Evolutionary conservation across 2,113 vertebrate species (phyloP).

Genomic region (Forbesichthys papilliferus): DNA sequence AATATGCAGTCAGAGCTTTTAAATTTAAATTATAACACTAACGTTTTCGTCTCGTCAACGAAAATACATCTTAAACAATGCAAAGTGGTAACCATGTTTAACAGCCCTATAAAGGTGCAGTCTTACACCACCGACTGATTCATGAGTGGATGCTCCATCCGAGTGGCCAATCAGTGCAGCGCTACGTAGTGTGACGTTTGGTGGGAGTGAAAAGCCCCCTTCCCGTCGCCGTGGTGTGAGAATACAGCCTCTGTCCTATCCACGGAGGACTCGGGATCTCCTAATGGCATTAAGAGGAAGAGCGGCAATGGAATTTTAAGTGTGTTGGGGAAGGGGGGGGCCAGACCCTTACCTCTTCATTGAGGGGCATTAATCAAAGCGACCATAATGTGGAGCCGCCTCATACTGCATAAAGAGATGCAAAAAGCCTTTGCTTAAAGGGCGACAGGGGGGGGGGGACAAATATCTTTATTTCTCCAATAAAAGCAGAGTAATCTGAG

Average conservation of each 20-base stretch:
- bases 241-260: not conserved
- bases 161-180: no score
- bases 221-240: no score
- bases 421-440: constrained; percentile 36
- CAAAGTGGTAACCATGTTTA: no score
- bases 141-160: no score
- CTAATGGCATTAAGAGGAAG: constrained; percentile 71
- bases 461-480: constrained; percentile 40
- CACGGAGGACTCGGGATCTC: constrained; percentile 28
- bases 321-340: constrained; percentile 34
- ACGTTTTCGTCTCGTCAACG: no score
- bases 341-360: constrained; percentile 31
- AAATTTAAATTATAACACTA: no score
- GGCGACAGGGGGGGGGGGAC: constrained; percentile 3
- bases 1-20: no score
- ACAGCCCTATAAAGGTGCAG: no score
- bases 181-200: no score
- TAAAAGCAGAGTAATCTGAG: constrained; percentile 44
- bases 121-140: no score
- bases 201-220: no score
- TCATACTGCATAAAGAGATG: constrained; percentile 45
- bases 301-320: constrained; percentile 68
- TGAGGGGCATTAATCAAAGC: constrained; percentile 64
- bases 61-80: no score
- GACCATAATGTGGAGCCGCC: constrained; percentile 61